phyloP scores from a whole-genome alignment of 2,113 vertebrate genomes.

The Camelus bactrianus region DNA sequence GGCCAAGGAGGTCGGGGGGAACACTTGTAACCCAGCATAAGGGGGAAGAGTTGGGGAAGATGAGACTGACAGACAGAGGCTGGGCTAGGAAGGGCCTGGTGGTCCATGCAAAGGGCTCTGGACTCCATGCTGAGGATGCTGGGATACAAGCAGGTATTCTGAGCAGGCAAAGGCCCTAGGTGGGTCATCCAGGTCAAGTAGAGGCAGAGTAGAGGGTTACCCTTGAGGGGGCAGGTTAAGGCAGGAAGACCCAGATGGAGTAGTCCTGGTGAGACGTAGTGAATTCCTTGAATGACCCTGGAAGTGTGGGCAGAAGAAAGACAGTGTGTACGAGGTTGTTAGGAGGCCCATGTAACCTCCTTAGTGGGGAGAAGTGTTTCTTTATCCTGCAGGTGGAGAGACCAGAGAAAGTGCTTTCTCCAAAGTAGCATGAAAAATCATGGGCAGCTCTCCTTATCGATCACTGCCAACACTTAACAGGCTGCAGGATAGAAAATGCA shows the following conservation, averaged over 20 bases:
- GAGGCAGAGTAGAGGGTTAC: not conserved
- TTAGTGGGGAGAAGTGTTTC: not conserved
- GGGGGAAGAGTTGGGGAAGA: rapidly evolving
- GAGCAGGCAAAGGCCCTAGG: not conserved
- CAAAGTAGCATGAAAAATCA: not conserved
- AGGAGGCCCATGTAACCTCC: not conserved
- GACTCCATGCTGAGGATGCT: not conserved
- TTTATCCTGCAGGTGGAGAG: not conserved
- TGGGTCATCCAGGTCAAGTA: not conserved
- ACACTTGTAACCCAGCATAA: rapidly evolving
- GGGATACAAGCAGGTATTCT: not conserved
- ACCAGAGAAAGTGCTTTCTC: not conserved
- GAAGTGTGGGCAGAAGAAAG: not conserved
- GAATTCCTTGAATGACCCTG: not conserved
- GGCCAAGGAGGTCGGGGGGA: not conserved
- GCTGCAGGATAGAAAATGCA: not conserved
- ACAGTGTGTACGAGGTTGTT: too few species aligned
- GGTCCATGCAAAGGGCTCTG: not conserved
- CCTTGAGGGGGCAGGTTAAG: not conserved
- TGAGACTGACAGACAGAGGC: not conserved
- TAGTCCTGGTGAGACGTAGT: not conserved
- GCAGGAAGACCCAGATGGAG: not conserved
- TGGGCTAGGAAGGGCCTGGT: too few species aligned
- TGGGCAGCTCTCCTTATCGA: not conserved
- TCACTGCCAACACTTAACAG: not conserved